Conservation (phyloP, 2,113 vertebrate species). For the Ophiodon elongatus region DNA sequence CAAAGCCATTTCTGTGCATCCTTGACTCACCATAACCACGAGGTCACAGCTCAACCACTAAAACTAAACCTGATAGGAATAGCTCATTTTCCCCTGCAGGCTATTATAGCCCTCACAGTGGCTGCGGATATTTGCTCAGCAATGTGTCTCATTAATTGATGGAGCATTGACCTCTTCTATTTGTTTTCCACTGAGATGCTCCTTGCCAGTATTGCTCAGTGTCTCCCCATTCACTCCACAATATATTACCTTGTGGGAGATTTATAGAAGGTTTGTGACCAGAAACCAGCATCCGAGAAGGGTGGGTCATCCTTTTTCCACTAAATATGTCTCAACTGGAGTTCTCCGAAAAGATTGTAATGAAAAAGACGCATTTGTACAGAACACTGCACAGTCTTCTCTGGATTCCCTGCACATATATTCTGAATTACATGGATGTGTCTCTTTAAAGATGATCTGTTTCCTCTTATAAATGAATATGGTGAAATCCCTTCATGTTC, state of each 20-base stretch:
- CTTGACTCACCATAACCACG: slow-evolving; percentile 48
- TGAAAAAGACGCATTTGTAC: background rate
- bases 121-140: slow-evolving; percentile 49
- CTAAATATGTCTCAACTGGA: background rate
- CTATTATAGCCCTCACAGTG: slow-evolving; percentile 41
- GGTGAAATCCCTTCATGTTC: background rate
- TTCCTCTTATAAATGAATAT: background rate
- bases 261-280: slow-evolving; percentile 22
- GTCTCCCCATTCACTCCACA: slow-evolving; percentile 27
- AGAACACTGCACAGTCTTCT: background rate
- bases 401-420: background rate
- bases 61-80: slow-evolving; percentile 65
- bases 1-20: slow-evolving; percentile 67
- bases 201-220: slow-evolving; percentile 24
- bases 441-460: background rate
- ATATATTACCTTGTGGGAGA: slow-evolving; percentile 34
- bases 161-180: slow-evolving; percentile 37
- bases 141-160: slow-evolving; percentile 51
- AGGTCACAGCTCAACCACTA: slow-evolving; percentile 44
- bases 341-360: slow-evolving; percentile 26
- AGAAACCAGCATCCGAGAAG: slow-evolving; percentile 4
- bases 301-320: slow-evolving; percentile 8
- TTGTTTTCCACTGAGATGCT: slow-evolving; percentile 57
- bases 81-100: slow-evolving; percentile 41
- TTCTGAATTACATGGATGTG: background rate